These are phyloP conservation scores for Helicoverpa assulta DNA, from an alignment of 2,888 invertebrate species.

Conservation along the genomic window DNA sequence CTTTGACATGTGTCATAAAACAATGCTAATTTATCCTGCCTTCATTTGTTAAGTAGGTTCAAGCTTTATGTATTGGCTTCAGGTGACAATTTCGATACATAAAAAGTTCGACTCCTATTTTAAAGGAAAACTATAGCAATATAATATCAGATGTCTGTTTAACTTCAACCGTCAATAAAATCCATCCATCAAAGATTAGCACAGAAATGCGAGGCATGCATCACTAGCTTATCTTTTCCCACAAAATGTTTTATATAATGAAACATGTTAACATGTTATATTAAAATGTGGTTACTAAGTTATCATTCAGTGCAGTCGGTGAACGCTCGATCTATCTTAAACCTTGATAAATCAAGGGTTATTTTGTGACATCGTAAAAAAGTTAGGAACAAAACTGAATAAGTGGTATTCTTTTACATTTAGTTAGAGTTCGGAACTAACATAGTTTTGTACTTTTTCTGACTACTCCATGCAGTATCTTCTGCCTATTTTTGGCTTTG, in stretches of 20 bases:
- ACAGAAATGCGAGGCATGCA: conserved; percentile 20
- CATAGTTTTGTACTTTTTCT: neutral
- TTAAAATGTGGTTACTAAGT: conserved; percentile 2
- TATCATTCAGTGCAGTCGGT: neutral
- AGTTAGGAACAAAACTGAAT: neutral
- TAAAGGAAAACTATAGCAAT: too few relatives aligned
- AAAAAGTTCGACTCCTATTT: too few relatives aligned
- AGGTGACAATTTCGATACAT: too few relatives aligned
- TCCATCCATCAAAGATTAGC: conserved; percentile 42
- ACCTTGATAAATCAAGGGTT: conserved; percentile 10
- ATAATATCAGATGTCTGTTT: conserved; percentile 30
- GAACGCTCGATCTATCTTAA: neutral
- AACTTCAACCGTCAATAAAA: conserved; percentile 27
- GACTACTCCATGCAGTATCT: neutral
- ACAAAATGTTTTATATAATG: conserved; percentile 28
- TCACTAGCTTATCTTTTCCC: conserved; percentile 35
- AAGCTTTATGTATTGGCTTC: too few relatives aligned
- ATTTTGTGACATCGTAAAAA: conserved; percentile 11
- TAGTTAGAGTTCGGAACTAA: too few relatives aligned
- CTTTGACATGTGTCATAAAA: conserved; percentile 37
- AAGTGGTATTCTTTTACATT: too few relatives aligned
- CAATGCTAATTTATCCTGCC: conserved; percentile 43
- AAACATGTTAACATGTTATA: conserved; percentile 10
- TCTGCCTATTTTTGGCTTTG: neutral
- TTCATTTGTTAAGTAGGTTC: conserved; percentile 22